Conservation (phyloP, 2,113 vertebrate species). For the Pteronura brasiliensis region DNA sequence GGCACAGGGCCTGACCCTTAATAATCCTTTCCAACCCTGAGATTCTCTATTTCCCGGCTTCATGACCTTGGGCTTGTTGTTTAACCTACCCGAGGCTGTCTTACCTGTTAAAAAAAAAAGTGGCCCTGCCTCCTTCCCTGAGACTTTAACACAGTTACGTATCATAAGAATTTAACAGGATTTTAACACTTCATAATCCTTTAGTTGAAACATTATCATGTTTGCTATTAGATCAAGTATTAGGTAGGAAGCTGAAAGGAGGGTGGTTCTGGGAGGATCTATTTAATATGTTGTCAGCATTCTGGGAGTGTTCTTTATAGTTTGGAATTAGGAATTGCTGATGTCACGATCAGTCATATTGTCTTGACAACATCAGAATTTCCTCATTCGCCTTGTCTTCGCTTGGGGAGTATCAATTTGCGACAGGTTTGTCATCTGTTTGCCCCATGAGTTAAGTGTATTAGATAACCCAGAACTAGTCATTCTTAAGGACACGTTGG, state of each 20-base stretch:
- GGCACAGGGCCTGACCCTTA: neutral
- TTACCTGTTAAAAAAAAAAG: neutral
- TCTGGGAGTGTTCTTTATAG: constrained; percentile 54
- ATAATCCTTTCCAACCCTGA: neutral
- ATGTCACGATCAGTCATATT: constrained; percentile 72
- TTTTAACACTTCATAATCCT: constrained; percentile 44
- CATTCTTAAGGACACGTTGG: constrained; percentile 30
- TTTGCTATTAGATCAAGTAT: neutral
- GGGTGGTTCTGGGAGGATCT: constrained; percentile 31
- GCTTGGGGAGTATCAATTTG: constrained; percentile 60
- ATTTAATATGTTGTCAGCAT: constrained; percentile 12
- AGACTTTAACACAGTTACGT: neutral
- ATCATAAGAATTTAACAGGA: neutral
- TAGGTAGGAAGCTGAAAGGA: neutral
- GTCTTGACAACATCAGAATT: constrained; percentile 71
- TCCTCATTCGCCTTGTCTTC: constrained; percentile 57
- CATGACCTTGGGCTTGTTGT: neutral
- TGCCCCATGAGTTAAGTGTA: constrained; percentile 15
- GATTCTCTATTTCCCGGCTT: neutral
- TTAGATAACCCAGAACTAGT: constrained; percentile 53
- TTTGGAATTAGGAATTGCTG: constrained; percentile 71
- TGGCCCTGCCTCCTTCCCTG: neutral
- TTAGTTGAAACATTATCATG: neutral
- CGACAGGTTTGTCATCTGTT: constrained; percentile 65
- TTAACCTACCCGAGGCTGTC: neutral